phyloP scores from a whole-genome alignment of 2,888 invertebrate species.

The Drosophila acutilabella region DNA sequence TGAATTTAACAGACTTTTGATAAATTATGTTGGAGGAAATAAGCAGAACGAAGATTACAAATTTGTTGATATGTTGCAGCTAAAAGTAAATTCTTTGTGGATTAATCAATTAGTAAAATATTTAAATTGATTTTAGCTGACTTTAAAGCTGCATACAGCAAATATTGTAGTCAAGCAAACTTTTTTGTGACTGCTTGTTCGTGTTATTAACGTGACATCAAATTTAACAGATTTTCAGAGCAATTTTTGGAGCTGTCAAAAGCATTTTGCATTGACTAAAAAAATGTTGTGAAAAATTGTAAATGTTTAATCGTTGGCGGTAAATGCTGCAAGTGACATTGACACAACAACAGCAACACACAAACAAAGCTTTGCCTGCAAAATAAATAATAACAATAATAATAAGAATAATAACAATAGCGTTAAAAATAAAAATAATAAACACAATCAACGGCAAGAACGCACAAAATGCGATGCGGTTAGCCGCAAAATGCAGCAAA shows the following conservation, averaged over 20 bases:
- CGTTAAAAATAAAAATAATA: conserved; percentile 10
- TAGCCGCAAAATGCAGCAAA: conserved; percentile 66
- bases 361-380: conserved; percentile 26
- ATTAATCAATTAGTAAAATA: neutral
- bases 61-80: neutral
- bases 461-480: conserved; percentile 71
- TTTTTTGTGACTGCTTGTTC: neutral
- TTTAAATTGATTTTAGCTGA: neutral
- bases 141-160: neutral
- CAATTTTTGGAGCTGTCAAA: conserved; percentile 37
- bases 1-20: conserved; percentile 10
- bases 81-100: too few relatives aligned
- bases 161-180: neutral
- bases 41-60: neutral
- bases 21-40: neutral
- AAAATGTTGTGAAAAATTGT: conserved; percentile 34
- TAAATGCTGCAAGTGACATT: conserved; percentile 63
- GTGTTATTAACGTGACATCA: conserved; percentile 12
- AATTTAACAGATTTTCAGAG: conserved; percentile 16
- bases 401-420: conserved; percentile 19
- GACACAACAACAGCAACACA: conserved; percentile 32
- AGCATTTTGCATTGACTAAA: conserved; percentile 33
- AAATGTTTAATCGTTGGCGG: conserved; percentile 31
- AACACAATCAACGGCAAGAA: conserved; percentile 24
- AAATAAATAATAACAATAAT: conserved; percentile 43